These are phyloP conservation scores for Spilogale gracilis DNA, from an alignment of 2,113 vertebrate species.

Conservation along the genomic window DNA sequence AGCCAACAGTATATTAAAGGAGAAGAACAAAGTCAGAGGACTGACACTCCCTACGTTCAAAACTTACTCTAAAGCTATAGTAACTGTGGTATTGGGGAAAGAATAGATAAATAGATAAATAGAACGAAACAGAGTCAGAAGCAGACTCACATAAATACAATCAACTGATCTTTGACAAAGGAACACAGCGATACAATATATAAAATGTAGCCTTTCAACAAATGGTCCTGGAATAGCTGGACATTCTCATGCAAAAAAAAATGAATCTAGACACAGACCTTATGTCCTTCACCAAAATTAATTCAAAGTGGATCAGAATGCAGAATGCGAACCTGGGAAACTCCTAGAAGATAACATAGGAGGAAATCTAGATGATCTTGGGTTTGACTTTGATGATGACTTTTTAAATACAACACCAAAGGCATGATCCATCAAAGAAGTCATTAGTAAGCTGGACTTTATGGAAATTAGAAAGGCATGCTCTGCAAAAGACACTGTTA, in stretches of 20 bases:
- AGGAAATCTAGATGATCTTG: not conserved
- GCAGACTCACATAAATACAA: not conserved
- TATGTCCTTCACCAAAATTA: not conserved
- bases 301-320: not conserved
- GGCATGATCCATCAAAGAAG: not conserved
- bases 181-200: not conserved
- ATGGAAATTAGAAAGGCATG: not conserved
- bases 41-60: not conserved
- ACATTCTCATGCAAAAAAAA: not conserved
- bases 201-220: not conserved
- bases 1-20: not conserved
- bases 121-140: not conserved
- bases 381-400: not conserved
- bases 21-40: not conserved
- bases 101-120: not conserved
- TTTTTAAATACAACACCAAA: not conserved
- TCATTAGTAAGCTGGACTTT: not conserved
- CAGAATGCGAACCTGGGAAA: not conserved
- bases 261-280: not conserved
- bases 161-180: not conserved
- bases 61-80: not conserved
- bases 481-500: not conserved
- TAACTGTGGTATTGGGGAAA: not conserved
- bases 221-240: not conserved
- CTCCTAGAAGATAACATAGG: not conserved